Evolutionary conservation across 1,140 invertebrate genomes (phyloP), one percentile per base, ranked within the genome.

Genomic region (Lasioglossum baleicum): DNA sequence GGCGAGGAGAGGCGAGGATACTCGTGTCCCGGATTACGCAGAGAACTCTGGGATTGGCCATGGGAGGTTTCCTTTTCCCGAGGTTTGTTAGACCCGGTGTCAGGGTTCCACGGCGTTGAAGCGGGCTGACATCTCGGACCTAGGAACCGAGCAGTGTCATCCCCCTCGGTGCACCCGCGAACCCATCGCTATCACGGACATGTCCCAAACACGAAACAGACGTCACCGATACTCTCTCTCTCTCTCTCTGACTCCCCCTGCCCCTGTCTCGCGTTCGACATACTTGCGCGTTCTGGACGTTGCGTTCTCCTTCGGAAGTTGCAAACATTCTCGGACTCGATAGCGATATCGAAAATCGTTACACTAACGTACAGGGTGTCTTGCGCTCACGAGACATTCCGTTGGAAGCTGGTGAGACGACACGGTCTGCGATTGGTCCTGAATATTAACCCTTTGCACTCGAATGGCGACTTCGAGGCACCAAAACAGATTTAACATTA

Each of bases 121-220:
- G 88, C 86, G 88, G 75, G 74, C 84, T 91, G 90, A 90, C 90
- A 87, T 89, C 85, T 90, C 88, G 90, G 90, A 91, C 90, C 88
- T 89, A 88, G 81, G 83, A 84, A 60, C 83, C 81, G 77, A 79
- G 77, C 56, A 76, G 69, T 67, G 79, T 84, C 82, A 84, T 82
- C 80, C 75, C 84, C 83, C 86, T 81, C 86, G 44, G 74, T 84
- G 83, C 80, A 76, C 84, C 61, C 70, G 70, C 77, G 85, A 81
- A 80, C 77, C 65, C 75, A 63, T 60, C 56, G 53, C 60, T 72
- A 74, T 75, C 83, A 77, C 82, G 22, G 65, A 81, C 75, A 72
- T 79, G 70, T 68, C 60, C 60, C 82, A 81, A 80, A 86, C 80
- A 76, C 80, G 84, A 82, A 85, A 86, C 75, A 86, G 83, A 86